These are phyloP conservation scores for Paralvinella palmiformis DNA, from an alignment of 1,140 invertebrate species.

Conservation along the genomic window DNA sequence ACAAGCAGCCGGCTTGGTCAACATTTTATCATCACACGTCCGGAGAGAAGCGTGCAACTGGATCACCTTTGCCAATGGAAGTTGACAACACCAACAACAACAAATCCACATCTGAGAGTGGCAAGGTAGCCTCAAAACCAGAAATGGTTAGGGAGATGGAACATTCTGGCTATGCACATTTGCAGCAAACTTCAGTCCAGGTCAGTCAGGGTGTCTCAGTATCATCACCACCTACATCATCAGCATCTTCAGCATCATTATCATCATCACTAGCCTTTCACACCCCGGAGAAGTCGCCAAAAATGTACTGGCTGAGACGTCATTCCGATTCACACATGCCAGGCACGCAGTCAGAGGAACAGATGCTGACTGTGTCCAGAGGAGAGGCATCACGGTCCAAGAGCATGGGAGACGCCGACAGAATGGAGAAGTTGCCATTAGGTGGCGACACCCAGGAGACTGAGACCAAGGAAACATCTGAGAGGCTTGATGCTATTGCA, in stretches of 20 bases:
- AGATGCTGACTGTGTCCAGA: background rate
- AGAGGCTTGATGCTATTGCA: too few relatives aligned
- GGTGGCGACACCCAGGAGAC: background rate
- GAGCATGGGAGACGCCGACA: background rate
- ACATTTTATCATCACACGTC: too few relatives aligned
- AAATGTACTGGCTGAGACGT: conserved; percentile 17
- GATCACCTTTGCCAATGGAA: too few relatives aligned
- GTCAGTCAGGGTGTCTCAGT: background rate
- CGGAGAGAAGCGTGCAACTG: too few relatives aligned
- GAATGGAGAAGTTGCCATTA: background rate
- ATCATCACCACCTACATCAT: background rate
- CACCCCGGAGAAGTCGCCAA: conserved; percentile 12
- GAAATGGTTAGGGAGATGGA: background rate
- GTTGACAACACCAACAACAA: too few relatives aligned
- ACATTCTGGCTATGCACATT: background rate
- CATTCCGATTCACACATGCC: conserved; percentile 13
- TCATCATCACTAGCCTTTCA: background rate
- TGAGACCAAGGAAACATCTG: background rate
- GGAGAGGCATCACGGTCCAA: background rate
- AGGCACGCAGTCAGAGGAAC: background rate
- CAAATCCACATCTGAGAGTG: too few relatives aligned
- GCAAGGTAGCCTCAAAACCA: conserved; percentile 1
- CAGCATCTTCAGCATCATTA: background rate
- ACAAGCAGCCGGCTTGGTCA: background rate
- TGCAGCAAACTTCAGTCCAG: background rate